Base-by-base conservation (phyloP, 37 sponge, comb jelly and placozoan species). In the Crambe crambe region DNA sequence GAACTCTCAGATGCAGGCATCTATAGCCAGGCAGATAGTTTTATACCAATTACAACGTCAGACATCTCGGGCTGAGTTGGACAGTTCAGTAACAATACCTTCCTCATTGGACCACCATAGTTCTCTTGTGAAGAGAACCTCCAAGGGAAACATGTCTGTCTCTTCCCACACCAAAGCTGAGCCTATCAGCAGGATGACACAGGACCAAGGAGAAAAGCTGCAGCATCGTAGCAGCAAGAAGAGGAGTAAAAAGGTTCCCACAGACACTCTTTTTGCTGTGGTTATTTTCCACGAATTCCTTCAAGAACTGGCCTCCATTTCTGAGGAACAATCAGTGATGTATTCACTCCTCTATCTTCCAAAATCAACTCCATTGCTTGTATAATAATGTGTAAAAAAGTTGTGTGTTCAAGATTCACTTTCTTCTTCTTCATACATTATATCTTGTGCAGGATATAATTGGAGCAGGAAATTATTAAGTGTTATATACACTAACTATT, bases 221-320 rank as follows among this genome's bases (percentile, higher is more conserved):
- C 3, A 18, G 59, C 17, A 51, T 23, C 31, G 36, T 56, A 60
- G 18, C 2, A 61, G 67, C 40, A 70, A 37, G 54, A 67, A 26
- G 56, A 87, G 81, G 68, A 63, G 43, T 35, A 87, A 83, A 68
- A 90, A 87, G 37, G 75, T 85, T 22, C 27, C 89, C 0, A 80
- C 91, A 12, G 84, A 82, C 51, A 85, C 72, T 25, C 74, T 91
- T 3, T 94, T 81, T 81, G 76, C 85, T 56, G 86, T 94, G 59
- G 80, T 94, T 35, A 80, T 94, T 42, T 90, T 90, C 80, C 80
- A 91, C 38, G 95, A 94, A 44, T 94, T 90, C 54, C 41, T 94
- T 58, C 80, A 76, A 51, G 95, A 94, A 62, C 63, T 94, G 68
- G 81, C 91, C 12, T 51, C 95, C 9, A 25, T 94, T 29, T 74